Evolutionary conservation across 1,140 invertebrate genomes (phyloP).

Genomic region (Cydia fagiglandana): DNA sequence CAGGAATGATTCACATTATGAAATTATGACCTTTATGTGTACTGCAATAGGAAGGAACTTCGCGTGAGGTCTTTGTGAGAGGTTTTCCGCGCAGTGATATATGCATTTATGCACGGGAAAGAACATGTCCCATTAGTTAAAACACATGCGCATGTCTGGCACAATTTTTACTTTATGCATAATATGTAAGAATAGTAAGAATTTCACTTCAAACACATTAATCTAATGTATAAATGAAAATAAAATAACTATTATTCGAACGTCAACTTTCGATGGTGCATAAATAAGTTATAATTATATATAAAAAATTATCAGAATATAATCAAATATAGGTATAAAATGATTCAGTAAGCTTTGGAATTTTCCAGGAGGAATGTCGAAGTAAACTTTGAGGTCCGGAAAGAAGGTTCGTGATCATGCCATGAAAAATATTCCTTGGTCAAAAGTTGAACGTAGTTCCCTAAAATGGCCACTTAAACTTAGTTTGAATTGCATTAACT

Average conservation of each 20-base stretch:
- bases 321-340: too few species aligned
- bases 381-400: not conserved
- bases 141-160: not conserved
- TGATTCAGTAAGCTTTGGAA: too few species aligned
- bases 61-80: not conserved
- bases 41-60: not conserved
- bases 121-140: not conserved
- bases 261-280: too few species aligned
- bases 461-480: constrained; percentile 23
- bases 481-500: constrained; percentile 14
- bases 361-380: not conserved
- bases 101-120: constrained; percentile 12
- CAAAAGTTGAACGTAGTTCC: constrained; percentile 21
- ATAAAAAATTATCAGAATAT: too few species aligned
- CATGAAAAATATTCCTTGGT: constrained; percentile 9
- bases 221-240: too few species aligned
- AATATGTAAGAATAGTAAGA: not conserved
- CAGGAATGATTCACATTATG: not conserved
- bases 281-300: too few species aligned
- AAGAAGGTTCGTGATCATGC: not conserved
- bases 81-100: not conserved
- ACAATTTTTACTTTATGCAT: not conserved
- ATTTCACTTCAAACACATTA: too few species aligned
- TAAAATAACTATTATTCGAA: too few species aligned
- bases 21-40: not conserved